Percentiles rank a stretch among this genome's conserved stretches.
phyloP scores from a whole-genome alignment of 1,140 invertebrate species.

The Triops cancriformis region DNA sequence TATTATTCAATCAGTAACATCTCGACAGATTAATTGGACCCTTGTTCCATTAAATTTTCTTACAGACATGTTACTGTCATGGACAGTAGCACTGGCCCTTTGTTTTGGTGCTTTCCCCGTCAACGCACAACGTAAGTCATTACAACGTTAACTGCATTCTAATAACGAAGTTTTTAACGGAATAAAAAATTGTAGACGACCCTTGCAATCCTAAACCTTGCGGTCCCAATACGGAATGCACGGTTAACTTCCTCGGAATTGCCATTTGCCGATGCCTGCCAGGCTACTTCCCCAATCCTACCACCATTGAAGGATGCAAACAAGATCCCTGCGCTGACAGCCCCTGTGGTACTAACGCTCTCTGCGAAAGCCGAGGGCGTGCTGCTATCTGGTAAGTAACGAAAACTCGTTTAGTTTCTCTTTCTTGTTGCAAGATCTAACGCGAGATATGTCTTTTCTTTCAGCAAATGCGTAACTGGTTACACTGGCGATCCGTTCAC shows the following conservation, averaged over 20 bases:
- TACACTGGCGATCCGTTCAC: slow-evolving; percentile 32
- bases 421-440: too few species aligned
- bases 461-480: slow-evolving; percentile 28
- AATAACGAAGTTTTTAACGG: neutral
- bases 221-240: slow-evolving; percentile 31
- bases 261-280: slow-evolving; percentile 35
- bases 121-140: slow-evolving; percentile 9
- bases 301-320: slow-evolving; percentile 39
- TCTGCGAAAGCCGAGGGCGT: slow-evolving; percentile 34
- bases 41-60: neutral
- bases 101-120: neutral
- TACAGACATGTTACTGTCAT: neutral
- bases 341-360: slow-evolving; percentile 34
- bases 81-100: neutral
- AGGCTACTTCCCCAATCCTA: slow-evolving; percentile 37
- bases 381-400: slow-evolving; percentile 27
- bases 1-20: neutral
- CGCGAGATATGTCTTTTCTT: neutral
- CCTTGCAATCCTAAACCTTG: slow-evolving; percentile 64
- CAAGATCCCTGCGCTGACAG: slow-evolving; percentile 34
- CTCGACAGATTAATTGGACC: neutral
- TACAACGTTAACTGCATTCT: neutral
- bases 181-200: slow-evolving; percentile 42
- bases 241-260: slow-evolving; percentile 31
- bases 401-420: too few species aligned